These are phyloP conservation scores for Struthidea cinerea DNA, from an alignment of 2,113 vertebrate genomes.

Conservation along the genomic window DNA sequence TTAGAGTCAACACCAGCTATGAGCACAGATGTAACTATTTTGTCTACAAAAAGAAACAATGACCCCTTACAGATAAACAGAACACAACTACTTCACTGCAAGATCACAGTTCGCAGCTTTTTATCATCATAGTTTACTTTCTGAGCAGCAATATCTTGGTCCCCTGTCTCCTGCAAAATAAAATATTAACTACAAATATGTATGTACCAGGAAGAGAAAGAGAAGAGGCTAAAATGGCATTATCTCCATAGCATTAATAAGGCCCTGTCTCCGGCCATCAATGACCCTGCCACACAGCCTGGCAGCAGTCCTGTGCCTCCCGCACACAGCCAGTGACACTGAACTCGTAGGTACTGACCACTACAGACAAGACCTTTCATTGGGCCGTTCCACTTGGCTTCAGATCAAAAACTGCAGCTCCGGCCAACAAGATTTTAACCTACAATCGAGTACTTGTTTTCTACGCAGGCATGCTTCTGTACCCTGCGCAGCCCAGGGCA, in stretches of 20 bases:
- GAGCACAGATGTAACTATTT: neutral
- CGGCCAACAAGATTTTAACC: neutral
- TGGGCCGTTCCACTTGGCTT: neutral
- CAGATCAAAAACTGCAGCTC: neutral
- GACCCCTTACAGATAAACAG: neutral
- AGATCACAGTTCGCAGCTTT: neutral
- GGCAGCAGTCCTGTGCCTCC: neutral
- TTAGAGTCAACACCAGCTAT: neutral
- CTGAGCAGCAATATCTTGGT: neutral
- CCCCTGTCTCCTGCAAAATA: neutral
- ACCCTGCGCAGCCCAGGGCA: neutral
- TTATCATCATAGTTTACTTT: neutral
- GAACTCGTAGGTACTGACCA: rapidly evolving
- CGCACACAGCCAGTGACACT: rapidly evolving
- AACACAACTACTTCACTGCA: neutral
- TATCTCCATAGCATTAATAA: neutral
- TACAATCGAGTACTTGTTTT: rapidly evolving
- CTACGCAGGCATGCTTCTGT: neutral
- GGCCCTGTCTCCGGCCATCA: neutral
- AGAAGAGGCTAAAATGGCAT: neutral
- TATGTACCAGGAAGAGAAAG: neutral
- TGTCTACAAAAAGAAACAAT: neutral
- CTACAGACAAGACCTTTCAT: neutral
- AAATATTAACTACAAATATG: neutral
- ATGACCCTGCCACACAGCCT: neutral